phyloP scores from a whole-genome alignment of 2,888 invertebrate species.

The Athalia cordata region DNA sequence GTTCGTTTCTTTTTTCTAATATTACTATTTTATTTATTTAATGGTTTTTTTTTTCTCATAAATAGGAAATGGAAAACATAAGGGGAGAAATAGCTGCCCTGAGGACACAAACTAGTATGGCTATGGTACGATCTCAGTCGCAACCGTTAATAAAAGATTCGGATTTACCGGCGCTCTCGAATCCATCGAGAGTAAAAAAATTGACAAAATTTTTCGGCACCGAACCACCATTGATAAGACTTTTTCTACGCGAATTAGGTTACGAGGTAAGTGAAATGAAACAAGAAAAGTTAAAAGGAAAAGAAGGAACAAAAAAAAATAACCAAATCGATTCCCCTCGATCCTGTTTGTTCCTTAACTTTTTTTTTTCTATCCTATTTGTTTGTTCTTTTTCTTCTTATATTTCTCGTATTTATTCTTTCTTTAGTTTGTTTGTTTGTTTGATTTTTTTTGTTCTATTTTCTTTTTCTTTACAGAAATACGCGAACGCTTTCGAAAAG shows the following conservation, averaged over 20 bases:
- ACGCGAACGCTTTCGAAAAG: slow-evolving; percentile 86
- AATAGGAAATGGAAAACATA: slow-evolving; percentile 89
- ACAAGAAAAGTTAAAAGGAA: not conserved
- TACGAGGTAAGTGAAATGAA: slow-evolving; percentile 82
- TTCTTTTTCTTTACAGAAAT: slow-evolving; percentile 83
- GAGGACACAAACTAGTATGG: slow-evolving; percentile 80
- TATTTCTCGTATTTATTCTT: not conserved
- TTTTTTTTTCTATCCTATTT: slow-evolving; percentile 57
- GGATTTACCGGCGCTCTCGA: slow-evolving; percentile 85
- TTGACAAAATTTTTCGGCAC: slow-evolving; percentile 95
- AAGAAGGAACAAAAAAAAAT: not conserved
- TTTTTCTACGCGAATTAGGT: slow-evolving; percentile 92
- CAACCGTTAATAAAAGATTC: slow-evolving; percentile 76
- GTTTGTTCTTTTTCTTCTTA: not conserved
- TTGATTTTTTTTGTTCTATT: not conserved
- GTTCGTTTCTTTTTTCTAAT: not conserved
- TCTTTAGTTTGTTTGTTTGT: not conserved
- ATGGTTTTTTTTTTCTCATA: slow-evolving; percentile 34
- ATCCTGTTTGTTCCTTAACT: not conserved
- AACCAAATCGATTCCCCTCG: not conserved
- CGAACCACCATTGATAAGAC: slow-evolving; percentile 91
- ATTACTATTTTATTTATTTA: not conserved
- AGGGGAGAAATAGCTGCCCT: slow-evolving; percentile 87
- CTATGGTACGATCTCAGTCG: slow-evolving; percentile 80
- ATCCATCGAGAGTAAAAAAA: slow-evolving; percentile 90